A percentile compares a stretch with the other conserved stretches of the same genome.
Evolutionary conservation across 2,113 vertebrate genomes (phyloP).

Genomic region (Dipodomys spectabilis): DNA sequence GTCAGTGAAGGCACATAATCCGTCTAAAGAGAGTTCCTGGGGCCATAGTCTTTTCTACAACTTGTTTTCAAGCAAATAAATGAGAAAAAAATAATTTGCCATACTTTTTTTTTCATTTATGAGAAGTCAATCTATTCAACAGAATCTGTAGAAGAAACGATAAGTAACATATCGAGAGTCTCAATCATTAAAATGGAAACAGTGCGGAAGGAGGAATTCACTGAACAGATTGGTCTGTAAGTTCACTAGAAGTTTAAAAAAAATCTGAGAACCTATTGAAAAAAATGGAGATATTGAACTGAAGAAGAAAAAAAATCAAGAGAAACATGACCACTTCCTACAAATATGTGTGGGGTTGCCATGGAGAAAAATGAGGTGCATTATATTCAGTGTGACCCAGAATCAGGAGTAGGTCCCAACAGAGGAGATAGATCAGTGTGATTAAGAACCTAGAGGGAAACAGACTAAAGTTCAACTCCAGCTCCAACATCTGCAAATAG

Average conservation of each 20-base stretch:
- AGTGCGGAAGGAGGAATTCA: background rate
- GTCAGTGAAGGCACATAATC: background rate
- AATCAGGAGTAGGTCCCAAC: background rate
- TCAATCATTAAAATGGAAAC: conserved; percentile 36
- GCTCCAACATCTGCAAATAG: accelerated
- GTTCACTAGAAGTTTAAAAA: conserved; percentile 37
- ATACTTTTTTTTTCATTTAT: background rate
- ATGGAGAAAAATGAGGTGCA: background rate
- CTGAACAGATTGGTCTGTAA: background rate
- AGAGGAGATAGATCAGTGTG: background rate
- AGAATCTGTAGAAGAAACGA: background rate
- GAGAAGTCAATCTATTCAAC: background rate
- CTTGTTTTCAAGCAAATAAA: background rate
- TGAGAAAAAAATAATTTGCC: background rate
- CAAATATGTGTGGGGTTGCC: background rate
- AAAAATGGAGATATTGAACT: background rate
- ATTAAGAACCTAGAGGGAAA: background rate
- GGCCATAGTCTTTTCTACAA: background rate
- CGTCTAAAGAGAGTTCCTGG: background rate
- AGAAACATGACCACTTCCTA: conserved; percentile 3
- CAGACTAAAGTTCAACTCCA: background rate
- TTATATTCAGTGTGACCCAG: background rate
- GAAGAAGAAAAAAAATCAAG: background rate
- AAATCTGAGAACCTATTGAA: background rate
- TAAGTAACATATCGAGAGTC: background rate